These are phyloP conservation scores for Argyra leucocephala DNA, from an alignment of 2,888 invertebrate species.

Conservation along the genomic window DNA sequence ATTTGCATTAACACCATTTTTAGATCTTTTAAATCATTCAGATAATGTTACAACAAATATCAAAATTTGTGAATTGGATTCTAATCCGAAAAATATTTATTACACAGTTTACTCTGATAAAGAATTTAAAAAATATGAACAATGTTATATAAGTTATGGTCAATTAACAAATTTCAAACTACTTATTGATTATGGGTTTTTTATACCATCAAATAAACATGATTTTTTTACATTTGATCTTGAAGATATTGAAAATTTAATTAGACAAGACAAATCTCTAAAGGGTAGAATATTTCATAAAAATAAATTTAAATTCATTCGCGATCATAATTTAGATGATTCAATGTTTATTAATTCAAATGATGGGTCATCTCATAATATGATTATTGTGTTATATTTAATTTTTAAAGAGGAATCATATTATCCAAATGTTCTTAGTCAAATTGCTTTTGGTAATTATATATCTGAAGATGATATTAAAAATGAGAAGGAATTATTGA, in stretches of 20 bases:
- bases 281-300: constrained; percentile 41
- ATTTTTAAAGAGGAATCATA: constrained; percentile 35
- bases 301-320: constrained; percentile 56
- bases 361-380: constrained; percentile 60
- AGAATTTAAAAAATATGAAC: constrained; percentile 51
- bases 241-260: constrained; percentile 46
- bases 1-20: constrained; percentile 73
- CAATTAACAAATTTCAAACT: constrained; percentile 69
- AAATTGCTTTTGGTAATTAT: constrained; percentile 40
- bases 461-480: constrained; percentile 22
- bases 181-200: constrained; percentile 82
- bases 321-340: constrained; percentile 51
- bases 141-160: constrained; percentile 86
- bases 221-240: constrained; percentile 56
- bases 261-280: constrained; percentile 34
- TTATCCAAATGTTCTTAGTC: constrained; percentile 38
- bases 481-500: constrained; percentile 27
- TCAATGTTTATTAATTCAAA: constrained; percentile 53
- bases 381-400: constrained; percentile 41
- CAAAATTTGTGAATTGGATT: constrained; percentile 37
- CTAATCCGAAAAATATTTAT: constrained; percentile 15
- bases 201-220: constrained; percentile 55
- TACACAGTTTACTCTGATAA: constrained; percentile 17
- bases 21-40: constrained; percentile 86
- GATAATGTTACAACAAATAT: constrained; percentile 51